These are phyloP conservation scores for Euzophera pinguis DNA, from an alignment of 2,888 invertebrate species.

Conservation along the genomic window DNA sequence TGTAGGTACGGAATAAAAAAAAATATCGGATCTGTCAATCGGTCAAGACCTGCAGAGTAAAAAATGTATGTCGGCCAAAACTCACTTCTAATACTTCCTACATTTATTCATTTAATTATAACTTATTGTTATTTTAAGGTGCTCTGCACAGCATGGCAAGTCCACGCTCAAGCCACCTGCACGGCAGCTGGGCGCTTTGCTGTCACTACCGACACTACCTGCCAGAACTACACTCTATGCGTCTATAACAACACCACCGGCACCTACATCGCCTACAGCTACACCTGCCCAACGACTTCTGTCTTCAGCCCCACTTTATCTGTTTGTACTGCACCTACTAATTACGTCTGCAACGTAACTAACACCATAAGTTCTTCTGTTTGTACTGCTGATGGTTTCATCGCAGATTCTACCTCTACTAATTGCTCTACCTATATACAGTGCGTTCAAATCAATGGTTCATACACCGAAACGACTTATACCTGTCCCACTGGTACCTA, in stretches of 20 bases:
- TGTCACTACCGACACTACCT: conserved; percentile 55
- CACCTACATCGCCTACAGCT: conserved; percentile 48
- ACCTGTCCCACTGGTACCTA: conserved; percentile 49
- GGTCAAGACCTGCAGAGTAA: no score
- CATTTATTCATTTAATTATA: no score
- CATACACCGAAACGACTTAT: conserved; percentile 41
- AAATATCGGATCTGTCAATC: no score
- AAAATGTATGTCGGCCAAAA: no score
- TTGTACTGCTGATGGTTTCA: conserved; percentile 52
- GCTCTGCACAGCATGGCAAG: conserved; percentile 35
- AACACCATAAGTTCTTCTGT: conserved; percentile 30
- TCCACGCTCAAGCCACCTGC: conserved; percentile 47
- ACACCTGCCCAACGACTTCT: conserved; percentile 62
- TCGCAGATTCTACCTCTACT: conserved; percentile 48
- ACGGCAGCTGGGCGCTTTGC: conserved; percentile 55
- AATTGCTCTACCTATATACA: conserved; percentile 55
- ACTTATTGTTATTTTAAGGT: conserved; percentile 24
- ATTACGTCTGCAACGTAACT: conserved; percentile 48
- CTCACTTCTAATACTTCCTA: no score
- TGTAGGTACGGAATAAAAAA: no score
- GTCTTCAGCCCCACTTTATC: conserved; percentile 53
- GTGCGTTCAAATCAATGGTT: conserved; percentile 50
- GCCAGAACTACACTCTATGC: conserved; percentile 64
- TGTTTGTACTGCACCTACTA: conserved; percentile 48
- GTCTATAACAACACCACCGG: conserved; percentile 35